Evolutionary conservation across 2,113 vertebrate species (phyloP).

Genomic region (Vulpes ferrilata): DNA sequence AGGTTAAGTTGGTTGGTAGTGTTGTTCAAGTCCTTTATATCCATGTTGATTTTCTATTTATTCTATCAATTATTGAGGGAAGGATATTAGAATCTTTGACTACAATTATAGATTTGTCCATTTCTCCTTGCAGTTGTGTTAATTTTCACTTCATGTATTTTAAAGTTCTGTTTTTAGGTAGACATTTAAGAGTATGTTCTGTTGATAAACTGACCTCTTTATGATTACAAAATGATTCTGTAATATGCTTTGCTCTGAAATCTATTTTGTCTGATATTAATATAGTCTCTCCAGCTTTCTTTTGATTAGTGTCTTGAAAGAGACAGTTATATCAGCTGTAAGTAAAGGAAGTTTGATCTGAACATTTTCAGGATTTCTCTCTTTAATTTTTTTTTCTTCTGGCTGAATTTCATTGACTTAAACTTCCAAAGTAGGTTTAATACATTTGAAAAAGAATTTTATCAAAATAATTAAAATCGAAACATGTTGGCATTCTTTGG

Average conservation of each 20-base stretch:
- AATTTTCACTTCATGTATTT: constrained; percentile 34
- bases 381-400: background rate
- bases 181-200: background rate
- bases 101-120: background rate
- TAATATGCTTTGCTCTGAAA: constrained; percentile 1
- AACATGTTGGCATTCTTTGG: constrained; percentile 25
- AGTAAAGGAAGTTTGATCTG: background rate
- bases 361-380: constrained; percentile 37
- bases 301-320: background rate
- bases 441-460: constrained; percentile 13
- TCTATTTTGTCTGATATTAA: background rate
- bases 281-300: background rate
- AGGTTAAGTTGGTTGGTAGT: constrained; percentile 15
- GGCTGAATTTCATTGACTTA: background rate
- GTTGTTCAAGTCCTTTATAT: constrained; percentile 5
- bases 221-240: constrained; percentile 14
- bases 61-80: background rate
- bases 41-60: constrained; percentile 17
- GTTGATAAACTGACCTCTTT: background rate
- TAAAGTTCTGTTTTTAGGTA: background rate
- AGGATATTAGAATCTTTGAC: background rate
- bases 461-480: constrained; percentile 7
- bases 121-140: background rate
- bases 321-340: constrained; percentile 3
- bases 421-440: background rate